These are phyloP conservation scores for Melanchra persicariae DNA, from an alignment of 2,888 invertebrate genomes.

Conservation along the genomic window DNA sequence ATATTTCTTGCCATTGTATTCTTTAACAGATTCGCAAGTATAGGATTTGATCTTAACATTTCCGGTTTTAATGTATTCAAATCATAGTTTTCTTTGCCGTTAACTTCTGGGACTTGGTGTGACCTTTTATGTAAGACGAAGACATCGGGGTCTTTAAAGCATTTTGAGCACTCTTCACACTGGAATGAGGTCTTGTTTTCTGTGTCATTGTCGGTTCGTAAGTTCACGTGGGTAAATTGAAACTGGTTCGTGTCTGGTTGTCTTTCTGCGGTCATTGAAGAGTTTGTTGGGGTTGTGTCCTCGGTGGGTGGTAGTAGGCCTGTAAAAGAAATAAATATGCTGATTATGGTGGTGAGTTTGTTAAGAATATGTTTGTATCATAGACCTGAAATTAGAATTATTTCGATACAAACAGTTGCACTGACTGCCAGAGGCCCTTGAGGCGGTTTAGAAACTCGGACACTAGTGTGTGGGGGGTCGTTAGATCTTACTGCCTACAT, in stretches of 20 bases:
- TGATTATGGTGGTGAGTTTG: no score
- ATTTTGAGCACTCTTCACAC: constrained; percentile 84
- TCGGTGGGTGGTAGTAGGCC: constrained; percentile 24
- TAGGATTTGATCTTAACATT: constrained; percentile 83
- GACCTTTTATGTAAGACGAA: constrained; percentile 80
- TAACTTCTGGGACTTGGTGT: constrained; percentile 67
- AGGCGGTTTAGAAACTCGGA: no score
- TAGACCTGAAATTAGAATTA: no score
- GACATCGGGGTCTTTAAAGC: constrained; percentile 87
- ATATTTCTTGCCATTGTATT: constrained; percentile 67
- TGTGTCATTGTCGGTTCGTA: constrained; percentile 42
- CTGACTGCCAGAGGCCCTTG: no score
- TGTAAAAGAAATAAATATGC: not conserved
- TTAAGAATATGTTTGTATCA: no score
- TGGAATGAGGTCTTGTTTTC: constrained; percentile 70
- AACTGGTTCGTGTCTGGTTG: not conserved
- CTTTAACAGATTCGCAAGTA: constrained; percentile 82
- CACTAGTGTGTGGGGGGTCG: no score
- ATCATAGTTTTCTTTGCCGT: constrained; percentile 78
- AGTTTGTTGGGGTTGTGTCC: constrained; percentile 20
- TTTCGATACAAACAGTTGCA: no score
- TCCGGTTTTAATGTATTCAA: constrained; percentile 71
- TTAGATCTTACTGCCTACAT: no score
- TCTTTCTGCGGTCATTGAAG: constrained; percentile 16
- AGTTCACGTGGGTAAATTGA: not conserved